These are phyloP conservation scores for Drosophila funebris DNA, from an alignment of 1,140 invertebrate species.

Conservation along the genomic window DNA sequence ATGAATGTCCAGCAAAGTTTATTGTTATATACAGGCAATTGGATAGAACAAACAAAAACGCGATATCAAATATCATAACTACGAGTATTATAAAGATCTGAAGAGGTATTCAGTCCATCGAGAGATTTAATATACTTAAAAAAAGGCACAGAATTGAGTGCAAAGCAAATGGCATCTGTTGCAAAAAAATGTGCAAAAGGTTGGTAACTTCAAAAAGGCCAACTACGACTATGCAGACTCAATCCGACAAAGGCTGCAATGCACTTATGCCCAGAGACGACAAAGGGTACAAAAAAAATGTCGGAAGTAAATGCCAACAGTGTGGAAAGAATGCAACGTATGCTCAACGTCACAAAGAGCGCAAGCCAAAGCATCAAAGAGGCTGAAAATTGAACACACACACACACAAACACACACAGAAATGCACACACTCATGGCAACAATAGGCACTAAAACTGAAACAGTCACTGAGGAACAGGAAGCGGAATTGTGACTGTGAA, in stretches of 20 bases:
- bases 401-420: slow-evolving; percentile 7
- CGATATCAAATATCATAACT: slow-evolving; percentile 11
- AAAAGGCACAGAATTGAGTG: neutral
- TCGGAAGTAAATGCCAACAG: slow-evolving; percentile 17
- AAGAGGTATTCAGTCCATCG: neutral
- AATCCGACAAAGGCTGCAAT: neutral
- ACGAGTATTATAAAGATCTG: neutral
- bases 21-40: neutral
- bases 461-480: neutral
- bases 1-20: slow-evolving; percentile 15
- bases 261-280: neutral
- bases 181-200: slow-evolving; percentile 7
- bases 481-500: neutral
- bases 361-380: slow-evolving; percentile 39
- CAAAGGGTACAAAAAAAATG: neutral
- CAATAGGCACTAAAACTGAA: neutral
- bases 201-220: slow-evolving; percentile 14
- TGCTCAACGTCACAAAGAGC: slow-evolving; percentile 14
- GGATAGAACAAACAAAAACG: slow-evolving; percentile 1
- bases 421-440: neutral
- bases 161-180: slow-evolving; percentile 4
- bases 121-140: slow-evolving; percentile 6
- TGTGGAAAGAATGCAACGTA: slow-evolving; percentile 16
- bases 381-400: slow-evolving; percentile 28
- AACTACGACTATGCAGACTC: neutral